Evolutionary conservation across 2,113 vertebrate species (phyloP).

Genomic region (Rhea americana): DNA sequence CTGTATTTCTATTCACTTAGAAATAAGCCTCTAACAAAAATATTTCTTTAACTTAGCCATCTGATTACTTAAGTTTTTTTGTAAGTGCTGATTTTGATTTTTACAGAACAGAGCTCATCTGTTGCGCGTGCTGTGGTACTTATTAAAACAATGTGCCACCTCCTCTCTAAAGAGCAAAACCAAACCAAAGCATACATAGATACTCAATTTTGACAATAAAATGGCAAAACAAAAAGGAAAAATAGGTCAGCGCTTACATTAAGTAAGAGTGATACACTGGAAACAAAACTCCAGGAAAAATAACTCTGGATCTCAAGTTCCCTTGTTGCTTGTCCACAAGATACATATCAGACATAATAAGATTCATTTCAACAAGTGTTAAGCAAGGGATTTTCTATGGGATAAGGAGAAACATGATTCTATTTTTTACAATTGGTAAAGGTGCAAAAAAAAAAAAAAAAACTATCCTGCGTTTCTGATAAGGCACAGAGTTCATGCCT

Average conservation of each 20-base stretch:
- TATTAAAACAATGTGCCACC: slow-evolving; percentile 29
- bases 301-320: neutral
- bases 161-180: neutral
- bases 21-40: slow-evolving; percentile 48
- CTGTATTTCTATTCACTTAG: neutral
- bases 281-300: slow-evolving; percentile 28
- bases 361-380: slow-evolving; percentile 61
- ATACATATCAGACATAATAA: slow-evolving; percentile 41
- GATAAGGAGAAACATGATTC: slow-evolving; percentile 51
- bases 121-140: neutral
- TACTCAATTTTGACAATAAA: slow-evolving; percentile 34
- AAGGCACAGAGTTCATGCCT: slow-evolving; percentile 27
- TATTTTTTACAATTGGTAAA: slow-evolving; percentile 62
- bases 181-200: slow-evolving; percentile 30
- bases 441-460: slow-evolving; percentile 56
- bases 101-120: slow-evolving; percentile 22
- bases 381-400: slow-evolving; percentile 59
- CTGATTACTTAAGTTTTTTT: neutral
- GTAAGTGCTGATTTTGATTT: slow-evolving; percentile 3
- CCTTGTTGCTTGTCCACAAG: neutral
- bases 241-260: slow-evolving; percentile 29
- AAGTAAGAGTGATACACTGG: slow-evolving; percentile 26
- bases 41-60: neutral
- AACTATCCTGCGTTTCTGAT: slow-evolving; percentile 50
- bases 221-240: slow-evolving; percentile 14